Base-by-base conservation (phyloP, 2,113 vertebrate genomes). In the Sinocyclocheilus grahami region DNA sequence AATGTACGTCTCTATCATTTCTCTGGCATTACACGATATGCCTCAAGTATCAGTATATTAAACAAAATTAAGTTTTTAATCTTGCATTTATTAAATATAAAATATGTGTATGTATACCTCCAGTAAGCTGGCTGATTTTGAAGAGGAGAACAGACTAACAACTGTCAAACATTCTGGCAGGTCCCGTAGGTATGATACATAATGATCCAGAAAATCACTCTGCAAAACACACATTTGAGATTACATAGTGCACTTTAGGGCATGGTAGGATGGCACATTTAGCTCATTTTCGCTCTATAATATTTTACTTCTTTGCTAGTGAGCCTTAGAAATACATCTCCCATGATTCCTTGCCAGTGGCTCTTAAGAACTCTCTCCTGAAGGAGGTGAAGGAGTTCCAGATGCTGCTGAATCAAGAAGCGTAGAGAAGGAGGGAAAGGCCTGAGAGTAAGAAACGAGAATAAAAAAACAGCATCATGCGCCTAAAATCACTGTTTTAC, bases 141-240 rank as follows among this genome's bases (percentile, higher is more conserved):
- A 63, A 42, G 91, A 91, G n/a, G 91, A 71, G 6, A 94, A 90
- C 91, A 97, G 93, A 13, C 95, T 95, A 86, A 98, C 95, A 85
- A 97, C 93, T 0, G 96, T 96, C 85, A 99, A 95, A 90, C 97
- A 99, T 89, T 99, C 97, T 7, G 98, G 98, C 37, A 99, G 94
- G 88, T 99, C 98, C 91, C 96, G 97, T 91, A 99, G 93, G 91
- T 98, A 99, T 48, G 97, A 97, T 87, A 97, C 95, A 0, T 99
- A 99, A 88, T 97, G 97, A 90, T 98, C 97, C 94, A 99, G 92
- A 93, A 99, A 99, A 85, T 98, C 97, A 86, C 97, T 97, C 98
- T 99, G 92, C 71, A 86, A 87, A 92, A 55, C 33, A 84, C 24
- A 78, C 51, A 84, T 46, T 78, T 78, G 14, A 53, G 8, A 30